Percentiles rank a stretch among this genome's conserved stretches.
These are phyloP conservation scores for Heliconius nattereri DNA, from an alignment of 1,140 invertebrate species.

Conservation along the genomic window DNA sequence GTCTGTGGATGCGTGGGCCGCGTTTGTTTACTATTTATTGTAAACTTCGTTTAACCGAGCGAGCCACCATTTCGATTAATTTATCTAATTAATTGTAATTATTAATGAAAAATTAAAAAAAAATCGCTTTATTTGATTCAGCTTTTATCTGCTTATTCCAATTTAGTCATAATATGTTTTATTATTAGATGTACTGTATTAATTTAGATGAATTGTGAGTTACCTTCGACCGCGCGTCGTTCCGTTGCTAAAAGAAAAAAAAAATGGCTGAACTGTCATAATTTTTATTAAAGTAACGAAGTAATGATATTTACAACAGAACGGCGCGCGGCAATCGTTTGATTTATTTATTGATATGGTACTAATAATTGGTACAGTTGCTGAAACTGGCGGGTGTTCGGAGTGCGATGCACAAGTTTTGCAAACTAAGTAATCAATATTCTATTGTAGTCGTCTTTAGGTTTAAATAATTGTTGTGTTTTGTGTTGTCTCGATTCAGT, in stretches of 20 bases:
- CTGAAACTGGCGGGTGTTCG: slow-evolving; percentile 34
- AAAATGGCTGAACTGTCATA: slow-evolving; percentile 22
- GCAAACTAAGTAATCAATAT: slow-evolving; percentile 46
- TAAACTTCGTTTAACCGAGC: slow-evolving; percentile 66
- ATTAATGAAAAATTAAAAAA: slow-evolving; percentile 57
- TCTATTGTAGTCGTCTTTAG: slow-evolving; percentile 8
- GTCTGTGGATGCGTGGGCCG: slow-evolving; percentile 45
- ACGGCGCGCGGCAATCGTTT: slow-evolving; percentile 42
- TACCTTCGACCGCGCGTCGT: slow-evolving; percentile 49
- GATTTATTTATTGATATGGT: slow-evolving; percentile 50
- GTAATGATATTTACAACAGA: slow-evolving; percentile 6
- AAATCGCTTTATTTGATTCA: slow-evolving; percentile 67
- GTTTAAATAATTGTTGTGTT: slow-evolving; percentile 23
- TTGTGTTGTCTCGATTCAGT: slow-evolving; percentile 13
- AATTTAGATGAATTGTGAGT: slow-evolving; percentile 75
- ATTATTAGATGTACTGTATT: slow-evolving; percentile 70
- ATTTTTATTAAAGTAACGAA: slow-evolving; percentile 24
- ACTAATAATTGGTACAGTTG: slow-evolving; percentile 35
- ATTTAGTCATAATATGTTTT: slow-evolving; percentile 73
- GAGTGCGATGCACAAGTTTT: slow-evolving; percentile 71
- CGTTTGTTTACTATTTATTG: slow-evolving; percentile 78
- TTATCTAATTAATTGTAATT: slow-evolving; percentile 41
- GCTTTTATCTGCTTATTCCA: slow-evolving; percentile 73
- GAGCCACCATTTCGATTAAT: slow-evolving; percentile 50
- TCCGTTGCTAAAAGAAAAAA: slow-evolving; percentile 19